These are phyloP conservation scores for Lophotis ruficrista DNA, from an alignment of 2,113 vertebrate species.

Conservation along the genomic window DNA sequence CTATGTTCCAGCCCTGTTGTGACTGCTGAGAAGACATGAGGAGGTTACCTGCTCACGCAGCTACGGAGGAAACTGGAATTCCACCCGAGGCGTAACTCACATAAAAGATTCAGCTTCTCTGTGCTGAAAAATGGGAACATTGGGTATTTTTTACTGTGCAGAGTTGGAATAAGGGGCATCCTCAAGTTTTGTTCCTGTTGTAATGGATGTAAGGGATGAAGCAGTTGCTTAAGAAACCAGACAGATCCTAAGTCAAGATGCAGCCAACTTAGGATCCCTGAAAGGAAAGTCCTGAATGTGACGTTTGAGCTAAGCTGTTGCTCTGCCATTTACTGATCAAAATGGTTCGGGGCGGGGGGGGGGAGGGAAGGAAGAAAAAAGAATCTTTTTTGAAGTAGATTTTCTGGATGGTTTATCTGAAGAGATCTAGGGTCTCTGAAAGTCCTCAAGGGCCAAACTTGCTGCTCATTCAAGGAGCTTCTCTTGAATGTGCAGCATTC, in stretches of 20 bases:
- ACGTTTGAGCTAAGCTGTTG: neutral
- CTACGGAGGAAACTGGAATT: neutral
- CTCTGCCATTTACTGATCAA: neutral
- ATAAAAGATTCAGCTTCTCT: neutral
- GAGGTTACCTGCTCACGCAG: rapidly evolving
- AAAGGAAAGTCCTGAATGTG: neutral
- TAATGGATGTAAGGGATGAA: neutral
- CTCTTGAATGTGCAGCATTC: no score
- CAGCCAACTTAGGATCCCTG: rapidly evolving
- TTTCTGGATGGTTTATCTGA: neutral
- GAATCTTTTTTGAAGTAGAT: neutral
- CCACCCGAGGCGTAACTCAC: neutral
- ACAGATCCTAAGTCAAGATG: neutral
- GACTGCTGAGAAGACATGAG: neutral
- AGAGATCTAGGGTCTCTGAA: neutral
- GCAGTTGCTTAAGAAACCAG: neutral
- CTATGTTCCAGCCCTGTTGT: neutral
- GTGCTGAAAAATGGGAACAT: neutral
- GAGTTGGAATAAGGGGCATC: neutral
- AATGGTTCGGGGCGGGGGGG: neutral
- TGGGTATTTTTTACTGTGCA: neutral
- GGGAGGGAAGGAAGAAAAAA: no score
- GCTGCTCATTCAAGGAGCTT: neutral
- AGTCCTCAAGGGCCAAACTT: neutral
- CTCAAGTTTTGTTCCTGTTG: neutral